Base-by-base conservation (phyloP, 2,888 invertebrate genomes). In the Idaea dimidiata region DNA sequence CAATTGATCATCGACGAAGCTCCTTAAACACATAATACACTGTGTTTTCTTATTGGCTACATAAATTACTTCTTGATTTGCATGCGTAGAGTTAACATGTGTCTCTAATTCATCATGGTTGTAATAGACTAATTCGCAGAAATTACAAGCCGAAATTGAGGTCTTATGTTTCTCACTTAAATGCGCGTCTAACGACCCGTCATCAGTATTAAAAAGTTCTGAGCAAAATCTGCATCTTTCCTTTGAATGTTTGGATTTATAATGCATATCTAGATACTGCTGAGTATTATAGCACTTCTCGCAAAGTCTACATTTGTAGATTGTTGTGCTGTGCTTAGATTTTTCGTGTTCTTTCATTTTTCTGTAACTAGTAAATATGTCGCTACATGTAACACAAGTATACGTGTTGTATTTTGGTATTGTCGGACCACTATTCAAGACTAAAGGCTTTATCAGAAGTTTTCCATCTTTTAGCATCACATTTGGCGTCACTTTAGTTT, bases 71-170 rank as follows among this genome's bases (percentile, higher is more conserved):
- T 74, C 69, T 4, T 75, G 75, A 7, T 68, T 63, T 16, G 74
- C 65, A 64, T 85, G 85, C 8, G 71, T 77, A 18, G 78, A 76
- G 69, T 76, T 78, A 8, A 76, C 72, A 72, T 85, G 85, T 0
- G 77, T 73, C 43, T 79, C 74, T 33, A 83, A 68, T 16, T 78
- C 73, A 33, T 79, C 77, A 57, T 72, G 67, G 0, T 74, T 69
- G 58, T 82, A 84, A 59, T 81, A 81, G 5, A 80, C 81, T 14
- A 80, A 69, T 8, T 82, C 76, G 53, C 85, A 85, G 24, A 78
- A 75, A n/a, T 75, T 67, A 60, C 85, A 85, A 0, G 72, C 68
- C 43, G 78, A 74, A 0, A 82, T 75, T 7, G 56, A 55, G 24
- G 76, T 73, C 8, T 71, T 72, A 64, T 85, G 85, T 6, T 71